These are phyloP conservation scores for Drosophila orena DNA, from an alignment of 1,140 invertebrate genomes.

Conservation along the genomic window DNA sequence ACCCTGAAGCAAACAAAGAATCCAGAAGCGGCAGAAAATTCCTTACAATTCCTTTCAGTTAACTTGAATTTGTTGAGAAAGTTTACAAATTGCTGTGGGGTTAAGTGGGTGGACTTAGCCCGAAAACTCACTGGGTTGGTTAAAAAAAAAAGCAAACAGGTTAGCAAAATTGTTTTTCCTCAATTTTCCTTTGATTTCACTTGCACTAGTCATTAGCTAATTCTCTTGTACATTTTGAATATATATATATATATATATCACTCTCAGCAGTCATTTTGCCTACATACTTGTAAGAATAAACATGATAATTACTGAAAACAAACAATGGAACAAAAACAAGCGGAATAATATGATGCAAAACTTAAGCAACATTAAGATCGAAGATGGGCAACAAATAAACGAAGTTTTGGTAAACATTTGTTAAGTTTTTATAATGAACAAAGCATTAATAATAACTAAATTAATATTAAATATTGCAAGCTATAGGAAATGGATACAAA, in stretches of 20 bases:
- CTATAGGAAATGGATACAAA: constrained; percentile 48
- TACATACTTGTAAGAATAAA: constrained; percentile 40
- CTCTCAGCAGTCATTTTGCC: constrained; percentile 33
- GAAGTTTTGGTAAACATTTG: constrained; percentile 78
- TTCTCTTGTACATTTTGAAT: constrained; percentile 53
- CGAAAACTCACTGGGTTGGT: constrained; percentile 1
- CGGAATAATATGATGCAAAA: constrained; percentile 32
- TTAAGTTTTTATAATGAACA: constrained; percentile 81
- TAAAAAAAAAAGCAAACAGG: constrained; percentile 16
- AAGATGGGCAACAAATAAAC: constrained; percentile 54
- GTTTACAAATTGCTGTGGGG: constrained; percentile 26
- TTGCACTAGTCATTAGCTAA: constrained; percentile 24
- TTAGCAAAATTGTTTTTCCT: constrained; percentile 18
- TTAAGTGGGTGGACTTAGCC: constrained; percentile 10
- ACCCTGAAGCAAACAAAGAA: constrained; percentile 7
- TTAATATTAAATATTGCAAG: constrained; percentile 62
- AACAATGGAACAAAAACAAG: constrained; percentile 37
- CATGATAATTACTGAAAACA: constrained; percentile 36
- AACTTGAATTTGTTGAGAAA: constrained; percentile 20
- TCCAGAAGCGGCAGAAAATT: constrained; percentile 13
- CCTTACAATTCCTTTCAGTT: constrained; percentile 19
- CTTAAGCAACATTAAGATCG: constrained; percentile 42
- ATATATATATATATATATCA: constrained; percentile 38
- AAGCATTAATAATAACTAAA: constrained; percentile 67
- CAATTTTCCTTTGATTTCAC: constrained; percentile 20